phyloP scores from a whole-genome alignment of 2,797 vertebrate genomes.

The Neomorphus geoffroyi region DNA sequence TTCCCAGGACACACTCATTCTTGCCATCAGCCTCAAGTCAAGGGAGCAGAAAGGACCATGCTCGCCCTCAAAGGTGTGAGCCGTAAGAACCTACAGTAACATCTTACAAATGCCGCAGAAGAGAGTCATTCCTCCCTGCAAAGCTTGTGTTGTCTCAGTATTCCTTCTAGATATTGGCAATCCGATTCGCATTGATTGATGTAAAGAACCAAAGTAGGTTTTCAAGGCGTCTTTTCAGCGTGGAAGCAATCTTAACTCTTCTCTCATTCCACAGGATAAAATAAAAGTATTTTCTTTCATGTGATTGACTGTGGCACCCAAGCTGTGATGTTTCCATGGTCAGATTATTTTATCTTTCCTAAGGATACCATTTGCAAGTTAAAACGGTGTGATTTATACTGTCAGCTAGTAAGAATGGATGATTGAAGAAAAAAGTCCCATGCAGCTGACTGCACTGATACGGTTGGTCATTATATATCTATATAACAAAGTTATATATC shows the following conservation, averaged over 20 bases:
- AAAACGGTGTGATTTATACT: neutral
- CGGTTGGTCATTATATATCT: neutral
- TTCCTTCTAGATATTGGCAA: neutral
- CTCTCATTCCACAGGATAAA: neutral
- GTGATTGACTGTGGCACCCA: neutral
- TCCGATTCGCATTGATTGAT: neutral
- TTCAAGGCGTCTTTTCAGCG: neutral
- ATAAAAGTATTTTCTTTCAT: neutral
- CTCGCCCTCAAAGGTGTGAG: neutral
- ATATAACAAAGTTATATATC: no score
- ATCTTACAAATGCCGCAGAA: neutral
- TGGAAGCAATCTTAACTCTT: neutral
- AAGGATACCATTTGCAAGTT: neutral
- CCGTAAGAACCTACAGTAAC: neutral
- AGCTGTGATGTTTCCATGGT: neutral
- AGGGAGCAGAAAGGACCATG: neutral
- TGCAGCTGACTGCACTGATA: neutral
- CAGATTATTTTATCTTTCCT: neutral
- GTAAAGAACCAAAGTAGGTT: neutral
- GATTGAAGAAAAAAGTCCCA: neutral
- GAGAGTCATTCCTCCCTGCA: neutral
- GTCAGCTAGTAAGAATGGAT: neutral
- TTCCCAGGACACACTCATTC: neutral
- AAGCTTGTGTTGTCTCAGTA: neutral
- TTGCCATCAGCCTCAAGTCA: neutral